Evolutionary conservation across 2,113 vertebrate species (phyloP).

Genomic region (Indicator maculatus): DNA sequence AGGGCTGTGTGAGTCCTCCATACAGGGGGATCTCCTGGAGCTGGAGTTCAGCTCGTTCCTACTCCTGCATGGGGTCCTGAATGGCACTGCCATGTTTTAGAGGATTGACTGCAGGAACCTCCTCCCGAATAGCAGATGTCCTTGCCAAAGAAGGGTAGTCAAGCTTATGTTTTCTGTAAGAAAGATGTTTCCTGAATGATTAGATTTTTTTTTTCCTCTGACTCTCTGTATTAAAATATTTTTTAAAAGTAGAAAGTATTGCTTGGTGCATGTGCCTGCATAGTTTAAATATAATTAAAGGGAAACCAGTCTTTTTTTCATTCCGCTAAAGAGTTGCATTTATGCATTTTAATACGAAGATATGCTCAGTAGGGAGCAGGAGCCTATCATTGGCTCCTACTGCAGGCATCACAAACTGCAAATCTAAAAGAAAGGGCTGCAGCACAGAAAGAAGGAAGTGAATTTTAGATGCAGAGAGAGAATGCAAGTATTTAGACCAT

Average conservation of each 20-base stretch:
- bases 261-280: not conserved
- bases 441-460: constrained; percentile 13
- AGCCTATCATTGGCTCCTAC: constrained; percentile 75
- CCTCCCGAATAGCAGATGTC: constrained; percentile 14
- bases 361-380: constrained; percentile 73
- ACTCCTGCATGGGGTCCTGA: not conserved
- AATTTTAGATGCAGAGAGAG: constrained; percentile 62
- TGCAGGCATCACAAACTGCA: constrained; percentile 72
- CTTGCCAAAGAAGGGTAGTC: constrained; percentile 42
- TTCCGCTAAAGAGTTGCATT: constrained; percentile 59
- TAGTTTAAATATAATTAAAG: constrained; percentile 71
- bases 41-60: not conserved
- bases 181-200: constrained; percentile 26
- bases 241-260: not conserved
- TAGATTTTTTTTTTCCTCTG: not conserved
- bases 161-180: constrained; percentile 57
- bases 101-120: constrained; percentile 33
- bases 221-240: not conserved
- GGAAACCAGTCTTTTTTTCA: constrained; percentile 55
- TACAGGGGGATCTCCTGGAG: not conserved
- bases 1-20: not conserved
- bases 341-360: constrained; percentile 78
- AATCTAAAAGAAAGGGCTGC: constrained; percentile 65
- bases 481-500: constrained; percentile 69
- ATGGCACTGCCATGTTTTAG: not conserved